Conservation (phyloP, 2,797 vertebrate species). For the Pseudochirops corinnae region DNA sequence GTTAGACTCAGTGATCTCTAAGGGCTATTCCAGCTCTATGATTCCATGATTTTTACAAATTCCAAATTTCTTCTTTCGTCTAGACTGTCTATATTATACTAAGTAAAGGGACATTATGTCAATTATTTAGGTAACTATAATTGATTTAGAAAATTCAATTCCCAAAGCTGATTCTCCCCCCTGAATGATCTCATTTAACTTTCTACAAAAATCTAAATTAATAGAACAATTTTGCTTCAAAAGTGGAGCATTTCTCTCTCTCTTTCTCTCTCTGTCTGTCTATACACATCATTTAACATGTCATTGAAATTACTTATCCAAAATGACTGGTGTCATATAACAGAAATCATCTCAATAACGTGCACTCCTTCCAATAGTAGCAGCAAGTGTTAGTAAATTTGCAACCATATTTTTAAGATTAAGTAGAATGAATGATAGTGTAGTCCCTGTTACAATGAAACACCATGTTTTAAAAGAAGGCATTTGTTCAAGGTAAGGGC, state of each 20-base stretch:
- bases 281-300: not conserved
- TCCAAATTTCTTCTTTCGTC: conserved; percentile 32
- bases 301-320: not conserved
- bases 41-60: not conserved
- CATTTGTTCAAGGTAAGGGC: not conserved
- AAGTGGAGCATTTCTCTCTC: not conserved
- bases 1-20: not conserved
- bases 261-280: not conserved
- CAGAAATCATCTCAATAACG: not conserved
- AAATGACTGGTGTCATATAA: not conserved
- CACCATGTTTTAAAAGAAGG: not conserved
- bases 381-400: not conserved
- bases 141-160: conserved; percentile 48
- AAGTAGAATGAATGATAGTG: not conserved
- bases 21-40: not conserved
- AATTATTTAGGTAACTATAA: conserved; percentile 31
- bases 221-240: conserved; percentile 9
- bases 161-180: conserved; percentile 44
- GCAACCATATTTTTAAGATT: not conserved
- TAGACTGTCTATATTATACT: not conserved
- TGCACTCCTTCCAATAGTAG: not conserved
- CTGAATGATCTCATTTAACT: conserved; percentile 30
- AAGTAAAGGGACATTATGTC: conserved; percentile 42
- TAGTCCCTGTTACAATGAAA: not conserved
- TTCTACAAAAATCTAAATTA: conserved; percentile 54